Evolutionary conservation across 2,797 vertebrate genomes (phyloP).

Genomic region (Lacerta bilineata): DNA sequence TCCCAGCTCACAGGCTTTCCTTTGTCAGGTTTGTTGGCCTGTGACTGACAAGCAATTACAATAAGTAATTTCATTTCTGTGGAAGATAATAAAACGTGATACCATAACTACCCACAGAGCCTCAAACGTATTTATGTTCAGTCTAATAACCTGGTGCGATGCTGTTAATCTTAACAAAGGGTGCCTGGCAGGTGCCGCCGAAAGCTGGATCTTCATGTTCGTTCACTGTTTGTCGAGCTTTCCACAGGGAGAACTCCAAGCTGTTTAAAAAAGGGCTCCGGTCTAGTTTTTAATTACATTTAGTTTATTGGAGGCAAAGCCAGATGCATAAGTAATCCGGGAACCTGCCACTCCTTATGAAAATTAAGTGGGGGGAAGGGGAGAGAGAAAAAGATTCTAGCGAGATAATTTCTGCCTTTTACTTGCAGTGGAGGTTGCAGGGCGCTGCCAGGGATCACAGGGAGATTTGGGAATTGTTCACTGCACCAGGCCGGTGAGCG

Average conservation of each 20-base stretch:
- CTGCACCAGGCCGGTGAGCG: too few relatives aligned
- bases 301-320: constrained; percentile 79
- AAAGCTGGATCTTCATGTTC: constrained; percentile 80
- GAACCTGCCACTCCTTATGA: constrained; percentile 50
- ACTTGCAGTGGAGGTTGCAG: accelerated
- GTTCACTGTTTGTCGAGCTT: constrained; percentile 77
- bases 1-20: constrained; percentile 59
- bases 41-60: constrained; percentile 86
- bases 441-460: constrained; percentile 21
- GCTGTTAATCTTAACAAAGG: constrained; percentile 82
- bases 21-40: constrained; percentile 79
- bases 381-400: not conserved
- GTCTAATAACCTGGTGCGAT: constrained; percentile 81
- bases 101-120: constrained; percentile 81
- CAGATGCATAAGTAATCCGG: constrained; percentile 75
- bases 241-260: constrained; percentile 79
- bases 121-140: constrained; percentile 82
- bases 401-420: not conserved
- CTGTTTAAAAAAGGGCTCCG: constrained; percentile 78
- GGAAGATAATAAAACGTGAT: constrained; percentile 83
- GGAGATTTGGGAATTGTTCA: constrained; percentile 20
- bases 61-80: constrained; percentile 83
- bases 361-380: constrained; percentile 7
- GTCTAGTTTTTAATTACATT: constrained; percentile 84
- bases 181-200: constrained; percentile 77